Evolutionary conservation across 2,888 invertebrate species (phyloP).

Genomic region (Drosophila kanekoi): DNA sequence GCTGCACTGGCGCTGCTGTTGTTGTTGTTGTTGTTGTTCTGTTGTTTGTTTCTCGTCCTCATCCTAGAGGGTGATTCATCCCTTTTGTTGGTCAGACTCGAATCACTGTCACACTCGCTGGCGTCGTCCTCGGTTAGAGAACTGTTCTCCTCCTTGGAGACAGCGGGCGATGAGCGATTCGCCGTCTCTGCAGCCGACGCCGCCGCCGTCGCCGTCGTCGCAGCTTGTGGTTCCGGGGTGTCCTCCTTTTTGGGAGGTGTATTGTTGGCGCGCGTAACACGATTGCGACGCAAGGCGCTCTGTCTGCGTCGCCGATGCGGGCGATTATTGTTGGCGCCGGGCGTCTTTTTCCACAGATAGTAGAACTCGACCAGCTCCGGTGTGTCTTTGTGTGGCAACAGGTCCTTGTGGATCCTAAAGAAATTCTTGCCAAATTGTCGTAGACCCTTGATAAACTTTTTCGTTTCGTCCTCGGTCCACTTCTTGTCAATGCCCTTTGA

Average conservation of each 20-base stretch:
- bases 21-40: constrained; percentile 87
- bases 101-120: constrained; percentile 98
- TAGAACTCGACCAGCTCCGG: constrained; percentile 99
- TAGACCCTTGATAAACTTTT: constrained; percentile 99
- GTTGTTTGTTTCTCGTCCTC: constrained; percentile 93
- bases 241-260: constrained; percentile 93
- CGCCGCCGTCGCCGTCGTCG: constrained; percentile 84
- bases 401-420: constrained; percentile 97
- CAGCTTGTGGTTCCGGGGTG: constrained; percentile 87
- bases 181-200: constrained; percentile 84
- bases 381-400: constrained; percentile 98
- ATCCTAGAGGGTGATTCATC: constrained; percentile 95
- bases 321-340: constrained; percentile 97
- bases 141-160: constrained; percentile 91
- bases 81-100: constrained; percentile 90
- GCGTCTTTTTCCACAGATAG: constrained; percentile 99
- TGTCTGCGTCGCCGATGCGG: constrained; percentile 96
- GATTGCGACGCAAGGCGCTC: constrained; percentile 93
- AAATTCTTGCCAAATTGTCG: constrained; percentile 99
- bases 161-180: constrained; percentile 88
- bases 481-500: constrained; percentile 99
- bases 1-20: constrained; percentile 55
- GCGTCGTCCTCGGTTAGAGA: constrained; percentile 95
- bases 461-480: constrained; percentile 99
- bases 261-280: constrained; percentile 92